These are phyloP conservation scores for Psephotus haematonotus DNA, from an alignment of 2,113 vertebrate genomes.

Conservation along the genomic window DNA sequence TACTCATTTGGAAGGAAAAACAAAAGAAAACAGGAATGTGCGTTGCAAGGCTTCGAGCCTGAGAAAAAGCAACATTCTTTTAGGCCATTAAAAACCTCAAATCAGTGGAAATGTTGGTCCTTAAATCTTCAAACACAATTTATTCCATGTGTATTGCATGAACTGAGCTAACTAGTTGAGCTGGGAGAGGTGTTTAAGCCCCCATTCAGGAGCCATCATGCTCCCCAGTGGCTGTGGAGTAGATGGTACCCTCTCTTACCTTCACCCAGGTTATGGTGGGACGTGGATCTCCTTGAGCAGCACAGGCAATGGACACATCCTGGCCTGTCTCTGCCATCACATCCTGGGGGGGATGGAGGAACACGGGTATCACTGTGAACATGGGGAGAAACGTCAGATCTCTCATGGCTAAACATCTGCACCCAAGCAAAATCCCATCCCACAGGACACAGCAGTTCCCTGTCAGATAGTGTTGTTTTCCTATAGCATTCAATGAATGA, in stretches of 20 bases:
- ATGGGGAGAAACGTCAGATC: background rate
- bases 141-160: rapidly evolving
- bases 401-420: rapidly evolving
- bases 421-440: background rate
- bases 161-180: background rate
- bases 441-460: rapidly evolving
- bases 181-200: background rate
- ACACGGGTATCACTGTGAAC: slow-evolving; percentile 67
- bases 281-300: slow-evolving; percentile 68
- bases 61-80: background rate
- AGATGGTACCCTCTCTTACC: background rate
- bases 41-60: rapidly evolving
- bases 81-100: background rate
- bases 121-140: background rate
- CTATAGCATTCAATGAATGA: rapidly evolving
- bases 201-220: rapidly evolving
- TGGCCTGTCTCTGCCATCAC: slow-evolving; percentile 65
- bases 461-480: rapidly evolving
- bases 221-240: rapidly evolving
- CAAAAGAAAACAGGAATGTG: background rate
- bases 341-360: slow-evolving; percentile 62
- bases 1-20: background rate
- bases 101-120: background rate
- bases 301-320: slow-evolving; percentile 52
- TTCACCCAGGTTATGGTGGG: slow-evolving; percentile 75